phyloP scores from a whole-genome alignment of 2,888 invertebrate species.

The Limnephilus rhombicus region DNA sequence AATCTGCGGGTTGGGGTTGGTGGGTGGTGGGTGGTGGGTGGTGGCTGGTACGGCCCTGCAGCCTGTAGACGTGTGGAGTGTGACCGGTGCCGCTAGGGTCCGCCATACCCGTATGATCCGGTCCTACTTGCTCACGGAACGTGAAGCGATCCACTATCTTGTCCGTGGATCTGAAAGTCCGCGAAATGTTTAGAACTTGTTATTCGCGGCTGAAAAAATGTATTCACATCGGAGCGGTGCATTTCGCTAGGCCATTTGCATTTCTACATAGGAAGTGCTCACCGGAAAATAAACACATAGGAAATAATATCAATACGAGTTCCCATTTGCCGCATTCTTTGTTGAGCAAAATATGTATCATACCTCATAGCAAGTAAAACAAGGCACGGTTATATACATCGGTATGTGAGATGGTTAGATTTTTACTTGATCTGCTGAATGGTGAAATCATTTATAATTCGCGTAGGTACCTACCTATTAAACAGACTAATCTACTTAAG shows the following conservation, averaged over 20 bases:
- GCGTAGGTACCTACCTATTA: neutral
- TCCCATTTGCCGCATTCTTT: neutral
- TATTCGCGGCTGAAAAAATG: slow-evolving; percentile 16
- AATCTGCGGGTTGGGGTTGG: too few species aligned
- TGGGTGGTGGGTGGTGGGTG: too few species aligned
- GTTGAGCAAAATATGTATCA: neutral
- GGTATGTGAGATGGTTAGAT: neutral
- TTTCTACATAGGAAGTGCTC: slow-evolving; percentile 28
- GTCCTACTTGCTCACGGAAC: slow-evolving; percentile 42
- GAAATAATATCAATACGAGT: neutral
- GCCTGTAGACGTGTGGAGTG: neutral
- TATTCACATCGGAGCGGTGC: slow-evolving; percentile 13
- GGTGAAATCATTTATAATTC: neutral
- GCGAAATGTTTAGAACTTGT: slow-evolving; percentile 45
- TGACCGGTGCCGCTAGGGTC: neutral
- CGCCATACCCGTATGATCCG: slow-evolving; percentile 11
- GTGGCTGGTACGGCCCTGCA: neutral
- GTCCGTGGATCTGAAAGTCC: slow-evolving; percentile 45
- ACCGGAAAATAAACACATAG: neutral
- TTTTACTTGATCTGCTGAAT: neutral
- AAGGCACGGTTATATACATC: neutral
- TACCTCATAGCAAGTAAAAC: neutral
- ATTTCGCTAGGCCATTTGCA: slow-evolving; percentile 18
- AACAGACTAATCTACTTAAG: neutral
- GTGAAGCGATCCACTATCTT: slow-evolving; percentile 49